phyloP scores from a whole-genome alignment of 2,797 vertebrate genomes.

The Sebastes flavidus region DNA sequence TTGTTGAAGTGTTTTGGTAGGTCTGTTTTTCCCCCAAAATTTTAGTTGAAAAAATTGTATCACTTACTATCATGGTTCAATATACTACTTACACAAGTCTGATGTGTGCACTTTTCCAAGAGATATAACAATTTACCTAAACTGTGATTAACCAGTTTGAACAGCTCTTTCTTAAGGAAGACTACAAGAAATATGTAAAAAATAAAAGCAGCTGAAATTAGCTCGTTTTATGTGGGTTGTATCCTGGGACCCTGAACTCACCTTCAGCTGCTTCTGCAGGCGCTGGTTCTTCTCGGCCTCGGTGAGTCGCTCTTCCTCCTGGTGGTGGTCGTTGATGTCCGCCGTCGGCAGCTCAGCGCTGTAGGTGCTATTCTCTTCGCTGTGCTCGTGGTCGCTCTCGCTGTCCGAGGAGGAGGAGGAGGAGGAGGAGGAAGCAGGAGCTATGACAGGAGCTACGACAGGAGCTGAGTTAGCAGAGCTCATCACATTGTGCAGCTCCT shows the following conservation, averaged over 20 bases:
- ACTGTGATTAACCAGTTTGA: background rate
- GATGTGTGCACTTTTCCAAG: too few species aligned
- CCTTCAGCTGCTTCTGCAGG: slow-evolving; percentile 90
- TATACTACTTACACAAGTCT: too few species aligned
- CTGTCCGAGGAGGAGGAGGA: slow-evolving; percentile 74
- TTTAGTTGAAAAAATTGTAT: too few species aligned
- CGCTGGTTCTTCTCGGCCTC: slow-evolving; percentile 94
- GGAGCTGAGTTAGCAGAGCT: slow-evolving; percentile 59
- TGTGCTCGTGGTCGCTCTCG: slow-evolving; percentile 88
- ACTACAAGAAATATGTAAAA: background rate
- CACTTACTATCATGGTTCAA: too few species aligned
- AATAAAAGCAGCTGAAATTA: background rate
- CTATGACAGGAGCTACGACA: background rate
- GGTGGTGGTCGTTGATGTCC: slow-evolving; percentile 85
- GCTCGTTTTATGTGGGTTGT: accelerated
- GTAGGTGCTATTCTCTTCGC: slow-evolving; percentile 84
- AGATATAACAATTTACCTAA: background rate
- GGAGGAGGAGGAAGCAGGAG: slow-evolving; percentile 61
- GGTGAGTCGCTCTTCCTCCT: slow-evolving; percentile 90
- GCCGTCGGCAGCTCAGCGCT: slow-evolving; percentile 92
- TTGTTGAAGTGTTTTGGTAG: too few species aligned
- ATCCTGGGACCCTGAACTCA: slow-evolving; percentile 66
- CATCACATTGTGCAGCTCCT: slow-evolving; percentile 91
- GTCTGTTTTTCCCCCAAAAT: too few species aligned
- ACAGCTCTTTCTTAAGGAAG: background rate